Evolutionary conservation across 1,140 invertebrate genomes (phyloP).

Genomic region (Drosophila eugracilis): DNA sequence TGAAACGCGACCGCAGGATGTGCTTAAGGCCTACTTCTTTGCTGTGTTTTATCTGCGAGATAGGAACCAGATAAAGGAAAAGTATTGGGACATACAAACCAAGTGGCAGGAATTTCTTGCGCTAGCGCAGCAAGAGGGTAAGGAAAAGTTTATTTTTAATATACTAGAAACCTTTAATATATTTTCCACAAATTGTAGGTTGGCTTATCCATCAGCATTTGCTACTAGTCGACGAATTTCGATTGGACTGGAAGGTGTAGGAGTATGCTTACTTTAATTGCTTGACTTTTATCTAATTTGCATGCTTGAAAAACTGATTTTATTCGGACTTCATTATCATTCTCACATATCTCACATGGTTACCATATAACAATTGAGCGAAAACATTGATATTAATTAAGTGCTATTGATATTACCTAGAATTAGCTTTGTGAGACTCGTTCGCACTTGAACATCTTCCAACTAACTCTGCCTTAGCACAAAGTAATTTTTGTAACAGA

Average conservation of each 20-base stretch:
- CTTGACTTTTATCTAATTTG: constrained; percentile 46
- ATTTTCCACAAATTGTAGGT: constrained; percentile 66
- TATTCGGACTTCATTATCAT: constrained; percentile 52
- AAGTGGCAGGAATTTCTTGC: constrained; percentile 83
- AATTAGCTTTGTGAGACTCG: constrained; percentile 50
- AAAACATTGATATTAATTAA: constrained; percentile 66
- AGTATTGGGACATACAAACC: constrained; percentile 85
- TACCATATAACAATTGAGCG: constrained; percentile 18
- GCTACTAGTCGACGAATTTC: constrained; percentile 86
- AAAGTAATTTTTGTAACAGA: constrained; percentile 59
- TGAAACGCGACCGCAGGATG: constrained; percentile 74
- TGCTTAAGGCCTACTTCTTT: constrained; percentile 84
- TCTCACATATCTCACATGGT: constrained; percentile 69
- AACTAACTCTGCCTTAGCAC: constrained; percentile 80
- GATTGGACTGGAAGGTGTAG: constrained; percentile 84
- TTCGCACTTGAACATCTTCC: constrained; percentile 68
- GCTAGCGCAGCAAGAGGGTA: constrained; percentile 76
- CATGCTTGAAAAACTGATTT: constrained; percentile 47
- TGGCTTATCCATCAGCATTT: constrained; percentile 86
- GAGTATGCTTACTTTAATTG: neutral
- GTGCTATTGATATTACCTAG: constrained; percentile 59
- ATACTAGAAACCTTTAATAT: constrained; percentile 2
- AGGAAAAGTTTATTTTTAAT: neutral
- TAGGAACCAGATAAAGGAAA: constrained; percentile 84
- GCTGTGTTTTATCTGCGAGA: constrained; percentile 84